Conservation (phyloP, 2,888 invertebrate species). For the Subacronicta megacephala region DNA sequence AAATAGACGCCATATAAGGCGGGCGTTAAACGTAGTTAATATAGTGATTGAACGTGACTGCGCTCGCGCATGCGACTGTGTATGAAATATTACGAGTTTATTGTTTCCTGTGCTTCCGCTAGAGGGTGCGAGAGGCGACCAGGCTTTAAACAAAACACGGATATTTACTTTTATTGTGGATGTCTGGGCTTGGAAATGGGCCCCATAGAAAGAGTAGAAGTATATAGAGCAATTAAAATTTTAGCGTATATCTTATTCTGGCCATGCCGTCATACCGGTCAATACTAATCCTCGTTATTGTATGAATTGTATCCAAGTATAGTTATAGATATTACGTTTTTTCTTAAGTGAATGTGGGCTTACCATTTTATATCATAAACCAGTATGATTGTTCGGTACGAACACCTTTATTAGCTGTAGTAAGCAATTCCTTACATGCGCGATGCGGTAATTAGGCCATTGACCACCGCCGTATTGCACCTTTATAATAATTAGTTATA, state of each 20-base stretch:
- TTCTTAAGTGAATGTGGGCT: too few species aligned
- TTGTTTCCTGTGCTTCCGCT: conserved; percentile 74
- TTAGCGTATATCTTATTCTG: not conserved
- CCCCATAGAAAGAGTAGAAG: not conserved
- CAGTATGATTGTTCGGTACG: too few species aligned
- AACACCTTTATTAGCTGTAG: too few species aligned
- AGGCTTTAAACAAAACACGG: conserved; percentile 32
- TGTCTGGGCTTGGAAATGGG: not conserved
- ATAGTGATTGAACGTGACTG: conserved; percentile 67
- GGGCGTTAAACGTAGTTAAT: conserved; percentile 60
- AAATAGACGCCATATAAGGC: conserved; percentile 53
- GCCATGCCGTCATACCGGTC: too few species aligned
- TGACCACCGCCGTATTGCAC: too few species aligned
- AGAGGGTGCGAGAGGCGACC: conserved; percentile 54
- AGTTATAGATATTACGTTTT: too few species aligned
- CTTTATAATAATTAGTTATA: too few species aligned
- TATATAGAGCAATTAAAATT: not conserved
- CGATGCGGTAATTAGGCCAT: too few species aligned
- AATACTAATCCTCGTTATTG: too few species aligned
- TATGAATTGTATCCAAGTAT: too few species aligned
- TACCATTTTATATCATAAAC: too few species aligned
- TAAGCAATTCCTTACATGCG: too few species aligned
- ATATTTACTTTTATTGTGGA: conserved; percentile 13
- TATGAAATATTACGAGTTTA: conserved; percentile 72
- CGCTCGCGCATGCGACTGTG: conserved; percentile 54